A percentile compares a stretch with the other conserved stretches of the same genome.
Evolutionary conservation across 1,140 invertebrate genomes (phyloP).

Genomic region (Acromyrmex heyeri): DNA sequence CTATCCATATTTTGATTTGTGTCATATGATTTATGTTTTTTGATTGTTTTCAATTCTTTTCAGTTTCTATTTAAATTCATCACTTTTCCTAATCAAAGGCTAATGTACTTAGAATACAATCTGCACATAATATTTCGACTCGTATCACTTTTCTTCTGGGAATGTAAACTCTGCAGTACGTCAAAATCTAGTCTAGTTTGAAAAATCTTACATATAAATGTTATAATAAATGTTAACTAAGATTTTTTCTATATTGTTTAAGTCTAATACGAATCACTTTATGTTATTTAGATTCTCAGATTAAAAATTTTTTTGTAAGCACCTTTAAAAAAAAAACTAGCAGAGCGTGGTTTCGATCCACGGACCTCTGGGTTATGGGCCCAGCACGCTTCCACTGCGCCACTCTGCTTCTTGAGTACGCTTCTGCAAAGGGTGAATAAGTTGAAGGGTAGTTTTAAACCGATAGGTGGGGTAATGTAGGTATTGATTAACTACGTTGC

Average conservation of each 20-base stretch:
- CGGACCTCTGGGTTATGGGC: slow-evolving; percentile 99
- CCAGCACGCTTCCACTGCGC: slow-evolving; percentile 99
- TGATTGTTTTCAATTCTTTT: no score
- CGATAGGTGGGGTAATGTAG: no score
- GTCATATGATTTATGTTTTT: no score
- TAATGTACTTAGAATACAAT: no score
- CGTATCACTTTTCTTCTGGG: no score
- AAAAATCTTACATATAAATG: background rate
- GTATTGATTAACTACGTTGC: no score
- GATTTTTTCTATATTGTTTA: background rate
- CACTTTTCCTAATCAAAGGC: no score
- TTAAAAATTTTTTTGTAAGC: background rate
- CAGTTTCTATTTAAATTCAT: no score
- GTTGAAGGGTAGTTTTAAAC: background rate
- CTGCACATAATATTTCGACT: no score
- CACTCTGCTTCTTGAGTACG: slow-evolving; percentile 77
- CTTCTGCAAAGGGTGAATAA: background rate
- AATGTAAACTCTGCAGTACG: background rate
- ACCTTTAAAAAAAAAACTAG: slow-evolving; percentile 86
- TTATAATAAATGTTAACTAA: background rate
- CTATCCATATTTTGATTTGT: no score
- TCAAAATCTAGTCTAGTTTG: background rate
- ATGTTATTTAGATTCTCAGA: background rate
- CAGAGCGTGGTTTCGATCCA: slow-evolving; percentile 98
- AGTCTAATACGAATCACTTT: background rate